Conservation (phyloP, 2,113 vertebrate genomes). For the Peromyscus californicus region DNA sequence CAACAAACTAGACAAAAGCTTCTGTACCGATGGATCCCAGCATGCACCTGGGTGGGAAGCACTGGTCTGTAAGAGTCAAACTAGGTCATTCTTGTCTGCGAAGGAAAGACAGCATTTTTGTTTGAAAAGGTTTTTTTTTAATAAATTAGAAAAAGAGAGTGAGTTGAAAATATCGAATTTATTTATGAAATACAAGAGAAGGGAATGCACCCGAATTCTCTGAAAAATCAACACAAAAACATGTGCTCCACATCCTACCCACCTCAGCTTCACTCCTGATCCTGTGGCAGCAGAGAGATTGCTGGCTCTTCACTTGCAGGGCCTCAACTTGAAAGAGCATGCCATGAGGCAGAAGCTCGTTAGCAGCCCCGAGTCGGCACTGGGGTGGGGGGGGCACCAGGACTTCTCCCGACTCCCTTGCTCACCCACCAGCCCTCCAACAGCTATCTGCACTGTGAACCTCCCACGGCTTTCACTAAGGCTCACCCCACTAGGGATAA, state of each 20-base stretch:
- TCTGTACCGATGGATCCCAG: not conserved
- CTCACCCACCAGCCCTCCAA: not conserved
- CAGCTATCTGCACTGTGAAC: not conserved
- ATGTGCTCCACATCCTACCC: not conserved
- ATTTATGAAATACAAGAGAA: slow-evolving; percentile 72
- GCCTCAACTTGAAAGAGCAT: not conserved
- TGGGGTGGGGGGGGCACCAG: not conserved
- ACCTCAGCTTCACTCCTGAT: not conserved
- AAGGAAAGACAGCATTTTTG: not conserved
- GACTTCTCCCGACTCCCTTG: not conserved
- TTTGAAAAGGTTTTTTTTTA: slow-evolving; percentile 38
- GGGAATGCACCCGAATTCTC: slow-evolving; percentile 37
- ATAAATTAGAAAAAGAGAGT: slow-evolving; percentile 54
- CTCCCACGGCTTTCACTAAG: not conserved
- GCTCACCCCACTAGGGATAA: not conserved
- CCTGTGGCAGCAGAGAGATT: not conserved
- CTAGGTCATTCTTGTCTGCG: not conserved
- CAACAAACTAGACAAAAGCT: not conserved
- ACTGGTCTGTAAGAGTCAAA: not conserved
- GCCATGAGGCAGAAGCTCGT: not conserved
- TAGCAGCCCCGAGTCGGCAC: not conserved
- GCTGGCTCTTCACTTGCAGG: not conserved
- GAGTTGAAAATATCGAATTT: slow-evolving; percentile 71
- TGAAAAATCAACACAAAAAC: slow-evolving; percentile 62
- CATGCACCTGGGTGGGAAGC: not conserved